Conservation (phyloP, 2,888 invertebrate species). For the Xestia c-nigrum region DNA sequence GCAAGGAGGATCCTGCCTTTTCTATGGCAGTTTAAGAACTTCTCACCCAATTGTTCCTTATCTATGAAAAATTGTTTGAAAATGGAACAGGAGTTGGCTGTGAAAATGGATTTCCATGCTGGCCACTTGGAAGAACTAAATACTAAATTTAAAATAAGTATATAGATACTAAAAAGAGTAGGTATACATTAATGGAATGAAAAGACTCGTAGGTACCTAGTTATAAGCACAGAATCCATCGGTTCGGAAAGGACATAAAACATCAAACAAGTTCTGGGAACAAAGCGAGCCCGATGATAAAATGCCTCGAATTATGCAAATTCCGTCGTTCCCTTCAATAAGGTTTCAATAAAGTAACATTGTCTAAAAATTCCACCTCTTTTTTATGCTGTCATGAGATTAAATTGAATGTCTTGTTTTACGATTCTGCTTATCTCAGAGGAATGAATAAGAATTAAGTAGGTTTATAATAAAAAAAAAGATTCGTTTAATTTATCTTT, state of each 20-base stretch:
- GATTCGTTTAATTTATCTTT: constrained; percentile 59
- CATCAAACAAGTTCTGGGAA: constrained; percentile 47
- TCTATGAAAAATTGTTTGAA: not conserved
- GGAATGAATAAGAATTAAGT: constrained; percentile 60
- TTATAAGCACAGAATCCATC: constrained; percentile 9
- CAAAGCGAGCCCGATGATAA: constrained; percentile 51
- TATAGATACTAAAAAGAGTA: not conserved
- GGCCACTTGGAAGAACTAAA: not conserved
- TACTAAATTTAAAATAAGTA: not conserved
- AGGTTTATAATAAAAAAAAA: constrained; percentile 57
- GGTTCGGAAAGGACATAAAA: constrained; percentile 36
- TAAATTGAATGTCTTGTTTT: constrained; percentile 66
- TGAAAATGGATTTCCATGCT: not conserved
- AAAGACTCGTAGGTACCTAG: not conserved
- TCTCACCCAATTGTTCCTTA: not conserved
- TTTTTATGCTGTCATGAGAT: constrained; percentile 54
- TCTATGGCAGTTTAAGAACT: no score
- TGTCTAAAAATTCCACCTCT: constrained; percentile 53
- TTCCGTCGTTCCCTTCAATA: constrained; percentile 48
- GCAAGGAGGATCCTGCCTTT: no score
- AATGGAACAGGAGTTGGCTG: not conserved
- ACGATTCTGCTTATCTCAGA: constrained; percentile 60
- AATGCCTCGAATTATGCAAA: constrained; percentile 54
- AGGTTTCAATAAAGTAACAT: constrained; percentile 51
- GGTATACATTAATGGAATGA: not conserved